Evolutionary conservation across 2,113 vertebrate species (phyloP), one percentile per base, ranked within the genome.

Genomic region (Hiodon alosoides): DNA sequence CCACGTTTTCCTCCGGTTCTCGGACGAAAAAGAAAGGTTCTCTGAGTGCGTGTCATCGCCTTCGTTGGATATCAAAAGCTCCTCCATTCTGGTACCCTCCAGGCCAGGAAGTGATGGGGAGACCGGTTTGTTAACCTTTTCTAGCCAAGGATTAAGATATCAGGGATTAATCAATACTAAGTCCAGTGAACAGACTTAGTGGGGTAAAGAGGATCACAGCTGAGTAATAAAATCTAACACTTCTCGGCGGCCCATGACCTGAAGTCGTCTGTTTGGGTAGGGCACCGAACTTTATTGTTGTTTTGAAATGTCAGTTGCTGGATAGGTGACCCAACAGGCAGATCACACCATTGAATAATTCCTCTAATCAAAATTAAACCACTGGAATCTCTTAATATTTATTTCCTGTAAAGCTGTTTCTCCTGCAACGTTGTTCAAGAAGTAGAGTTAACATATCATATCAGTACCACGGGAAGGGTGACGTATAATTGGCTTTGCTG

Each of bases 201-300:
- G 50, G 46, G 2, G 16, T 57, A 88, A 90, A 90, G 83, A 84
- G 81, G 90, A 83, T 92, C 89, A 88, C 4, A 48, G 77, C 53
- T 70, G 57, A 74, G 77, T 72, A 79, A 76, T 73, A 74, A 80
- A 80, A 78, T 73, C 78, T 77, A 81, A 79, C 80, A 73, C 77
- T 75, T 81, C 78, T 84, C 68, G 85, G 78, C 79, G 83, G 77
- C 76, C 58, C 82, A 71, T 76, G 75, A 66, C 73, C 47, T 16
- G 54, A n/a, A 77, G 79, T 65, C 70, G 69, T 55, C 47, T 7
- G 60, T 60, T 65, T 74, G 71, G 52, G 73, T 10, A 47, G 60
- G 0, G 5, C 17, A 13, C 46, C 7, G 5, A 14, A 48, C 6
- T 50, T 60, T 46, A 4, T 46, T 57, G 57, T 58, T 13, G 60